Evolutionary conservation across 1,140 invertebrate genomes (phyloP), one percentile per base, ranked within the genome.

Genomic region (Calycopis cecrops): DNA sequence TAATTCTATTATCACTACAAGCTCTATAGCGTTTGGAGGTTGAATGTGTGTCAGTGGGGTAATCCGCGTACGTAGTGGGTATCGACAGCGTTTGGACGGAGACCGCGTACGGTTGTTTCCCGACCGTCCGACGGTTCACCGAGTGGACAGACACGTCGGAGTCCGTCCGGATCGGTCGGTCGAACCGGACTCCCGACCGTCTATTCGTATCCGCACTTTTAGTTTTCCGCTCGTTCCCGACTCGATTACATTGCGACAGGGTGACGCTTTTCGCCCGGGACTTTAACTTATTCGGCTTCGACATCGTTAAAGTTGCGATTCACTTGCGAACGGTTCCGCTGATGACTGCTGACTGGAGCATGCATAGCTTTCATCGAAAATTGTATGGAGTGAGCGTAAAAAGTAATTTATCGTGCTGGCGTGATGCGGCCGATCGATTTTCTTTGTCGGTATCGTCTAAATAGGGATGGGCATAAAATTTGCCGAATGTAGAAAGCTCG

Each of bases 391-490:
- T 73, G 74, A 83, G 65, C 77, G 76, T 73, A 85, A 86, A 86
- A 83, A 82, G 76, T 84, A 80, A 84, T 79, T 84, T 84, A 84
- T 86, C 67, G 78, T 65, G 65, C 69, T 83, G 57, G 76, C 83
- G 79, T 86, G 78, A 63, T 68, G 66, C 48, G 63, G 65, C 48
- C 74, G 73, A 82, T 84, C 83, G 80, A 81, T 79, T 70, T 65
- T 62, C 61, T 71, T 59, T 65, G 65, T 42, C 52, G 35, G 59
- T 60, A 71, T 63, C 62, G 67, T 64, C 71, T 28, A 28, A 70
- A 78, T 75, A 72, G 76, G 78, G 80, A 81, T 81, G 72, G 68
- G 79, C 76, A 81, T 81, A 75, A 75, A 83, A 76, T 79, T 76
- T 64, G 68, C 72, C 72, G 65, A 77, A 74, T 67, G n/a, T n/a